These are phyloP conservation scores for Polyergus mexicanus DNA, from an alignment of 1,140 invertebrate species.

Conservation along the genomic window DNA sequence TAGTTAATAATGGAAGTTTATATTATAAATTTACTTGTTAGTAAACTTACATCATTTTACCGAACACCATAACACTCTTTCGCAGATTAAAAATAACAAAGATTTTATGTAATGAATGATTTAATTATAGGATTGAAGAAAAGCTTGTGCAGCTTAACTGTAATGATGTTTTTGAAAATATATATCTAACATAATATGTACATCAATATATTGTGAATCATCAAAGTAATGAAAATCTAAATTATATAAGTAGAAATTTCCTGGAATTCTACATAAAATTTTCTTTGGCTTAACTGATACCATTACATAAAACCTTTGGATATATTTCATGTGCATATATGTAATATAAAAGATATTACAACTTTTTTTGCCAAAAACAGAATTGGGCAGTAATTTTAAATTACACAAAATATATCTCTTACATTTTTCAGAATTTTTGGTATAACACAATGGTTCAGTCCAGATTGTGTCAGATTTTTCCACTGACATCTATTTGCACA, in stretches of 20 bases:
- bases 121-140: constrained; percentile 22
- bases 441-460: constrained; percentile 29
- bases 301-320: constrained; percentile 75
- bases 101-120: constrained; percentile 75
- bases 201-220: constrained; percentile 1
- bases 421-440: constrained; percentile 12
- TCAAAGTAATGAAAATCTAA: constrained; percentile 60
- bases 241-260: constrained; percentile 56
- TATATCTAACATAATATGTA: constrained; percentile 40
- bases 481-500: constrained; percentile 30
- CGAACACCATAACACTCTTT: constrained; percentile 29
- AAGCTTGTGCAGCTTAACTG: constrained; percentile 20
- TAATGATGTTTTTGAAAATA: constrained; percentile 45
- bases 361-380: constrained; percentile 24
- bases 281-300: constrained; percentile 71
- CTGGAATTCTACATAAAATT: constrained; percentile 56
- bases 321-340: constrained; percentile 43
- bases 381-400: constrained; percentile 7
- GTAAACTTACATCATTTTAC: constrained; percentile 30
- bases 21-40: constrained; percentile 34
- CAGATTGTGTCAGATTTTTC: constrained; percentile 27
- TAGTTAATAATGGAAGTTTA: constrained; percentile 32
- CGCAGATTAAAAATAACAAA: constrained; percentile 56
- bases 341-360: constrained; percentile 61
- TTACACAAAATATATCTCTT: constrained; percentile 4